These are phyloP conservation scores for Anhinga rufa DNA, from an alignment of 2,113 vertebrate species.

Conservation along the genomic window DNA sequence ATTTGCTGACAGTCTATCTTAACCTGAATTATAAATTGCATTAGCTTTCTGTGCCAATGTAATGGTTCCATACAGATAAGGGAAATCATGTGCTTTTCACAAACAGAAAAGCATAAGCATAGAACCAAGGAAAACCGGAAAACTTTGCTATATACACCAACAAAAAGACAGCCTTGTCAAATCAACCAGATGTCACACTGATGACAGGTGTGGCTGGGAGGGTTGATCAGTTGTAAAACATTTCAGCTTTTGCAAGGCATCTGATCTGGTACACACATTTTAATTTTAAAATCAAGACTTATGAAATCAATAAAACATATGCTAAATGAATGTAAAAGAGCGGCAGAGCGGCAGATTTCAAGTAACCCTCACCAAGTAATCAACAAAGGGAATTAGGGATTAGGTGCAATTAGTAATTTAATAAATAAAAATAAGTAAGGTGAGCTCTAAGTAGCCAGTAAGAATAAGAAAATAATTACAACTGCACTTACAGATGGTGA, in stretches of 20 bases:
- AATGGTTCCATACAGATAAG: conserved; percentile 40
- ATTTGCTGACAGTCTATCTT: conserved; percentile 58
- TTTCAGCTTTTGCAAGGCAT: neutral
- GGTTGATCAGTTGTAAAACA: neutral
- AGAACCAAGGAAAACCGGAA: neutral
- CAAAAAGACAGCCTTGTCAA: neutral
- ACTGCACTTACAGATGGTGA: neutral
- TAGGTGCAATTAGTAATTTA: neutral
- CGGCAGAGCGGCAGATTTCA: neutral
- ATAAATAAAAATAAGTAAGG: neutral
- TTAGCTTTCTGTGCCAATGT: neutral
- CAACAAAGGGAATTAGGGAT: neutral
- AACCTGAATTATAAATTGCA: conserved; percentile 12
- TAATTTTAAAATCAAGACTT: neutral
- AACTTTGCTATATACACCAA: neutral
- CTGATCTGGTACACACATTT: neutral
- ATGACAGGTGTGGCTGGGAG: neutral
- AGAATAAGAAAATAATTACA: neutral
- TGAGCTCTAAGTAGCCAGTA: neutral
- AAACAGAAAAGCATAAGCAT: neutral
- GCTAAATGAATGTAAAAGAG: neutral
- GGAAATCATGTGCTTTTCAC: neutral
- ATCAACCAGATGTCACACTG: neutral
- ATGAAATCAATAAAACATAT: neutral
- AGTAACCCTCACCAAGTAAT: neutral